Percentiles rank a stretch among this genome's conserved stretches.
Conservation (phyloP, 2,888 invertebrate species). For the Sinhomidia bicolor region DNA sequence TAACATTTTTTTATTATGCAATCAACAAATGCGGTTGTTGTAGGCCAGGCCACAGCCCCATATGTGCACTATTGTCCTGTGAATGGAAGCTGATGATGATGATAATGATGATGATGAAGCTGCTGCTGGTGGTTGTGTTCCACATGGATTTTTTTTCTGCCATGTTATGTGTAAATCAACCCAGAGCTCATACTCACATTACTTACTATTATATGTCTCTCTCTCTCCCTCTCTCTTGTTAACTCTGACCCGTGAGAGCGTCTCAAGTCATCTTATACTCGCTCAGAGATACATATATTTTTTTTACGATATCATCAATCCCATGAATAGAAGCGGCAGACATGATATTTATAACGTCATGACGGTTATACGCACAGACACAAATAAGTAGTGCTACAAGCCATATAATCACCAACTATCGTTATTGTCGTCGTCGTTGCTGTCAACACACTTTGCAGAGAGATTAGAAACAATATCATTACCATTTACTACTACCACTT, state of each 20-base stretch:
- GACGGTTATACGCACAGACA: constrained; percentile 24
- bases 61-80: neutral
- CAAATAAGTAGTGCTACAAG: neutral
- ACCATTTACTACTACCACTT: neutral
- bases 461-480: neutral
- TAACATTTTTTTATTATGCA: constrained; percentile 47
- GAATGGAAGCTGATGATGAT: too few relatives aligned
- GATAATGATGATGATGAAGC: too few relatives aligned
- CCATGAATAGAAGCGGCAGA: neutral
- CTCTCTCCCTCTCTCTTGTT: neutral
- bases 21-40: neutral
- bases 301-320: neutral
- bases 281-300: too few relatives aligned
- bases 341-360: neutral
- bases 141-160: constrained; percentile 17
- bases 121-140: constrained; percentile 1
- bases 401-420: neutral
- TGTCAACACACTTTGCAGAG: neutral
- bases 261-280: neutral
- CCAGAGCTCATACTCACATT: too few relatives aligned
- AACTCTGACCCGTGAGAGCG: neutral
- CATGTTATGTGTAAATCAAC: neutral
- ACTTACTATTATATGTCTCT: too few relatives aligned
- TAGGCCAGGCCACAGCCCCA: constrained; percentile 4
- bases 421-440: neutral